Evolutionary conservation across 2,797 vertebrate genomes (phyloP).

Genomic region (Acanthurus leucopareius): DNA sequence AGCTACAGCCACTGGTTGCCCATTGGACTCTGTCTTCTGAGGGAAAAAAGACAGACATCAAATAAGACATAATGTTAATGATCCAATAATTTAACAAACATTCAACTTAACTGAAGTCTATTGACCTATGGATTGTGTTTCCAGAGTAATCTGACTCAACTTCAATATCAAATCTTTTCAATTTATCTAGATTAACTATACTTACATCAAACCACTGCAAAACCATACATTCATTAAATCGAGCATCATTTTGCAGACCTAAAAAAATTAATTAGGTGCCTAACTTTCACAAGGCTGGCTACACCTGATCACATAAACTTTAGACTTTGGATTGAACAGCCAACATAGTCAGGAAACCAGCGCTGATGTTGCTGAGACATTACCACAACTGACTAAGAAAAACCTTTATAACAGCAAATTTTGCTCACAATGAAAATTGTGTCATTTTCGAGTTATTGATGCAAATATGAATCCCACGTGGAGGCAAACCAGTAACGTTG

Average conservation of each 20-base stretch:
- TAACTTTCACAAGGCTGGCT: no score
- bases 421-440: neutral
- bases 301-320: neutral
- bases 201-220: neutral
- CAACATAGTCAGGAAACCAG: neutral
- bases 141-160: neutral
- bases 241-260: neutral
- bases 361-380: neutral
- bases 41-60: neutral
- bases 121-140: neutral
- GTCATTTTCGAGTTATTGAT: fast-evolving
- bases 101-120: neutral
- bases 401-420: neutral
- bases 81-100: neutral
- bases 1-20: conserved; percentile 86
- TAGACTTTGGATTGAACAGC: neutral
- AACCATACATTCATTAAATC: neutral
- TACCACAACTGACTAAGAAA: neutral
- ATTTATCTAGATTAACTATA: neutral
- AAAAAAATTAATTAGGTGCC: neutral
- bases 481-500: neutral
- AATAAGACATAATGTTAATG: neutral
- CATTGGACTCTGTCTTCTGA: conserved; percentile 89
- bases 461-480: neutral
- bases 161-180: neutral